phyloP scores from a whole-genome alignment of 1,140 invertebrate genomes.

The Pomacea maculata region DNA sequence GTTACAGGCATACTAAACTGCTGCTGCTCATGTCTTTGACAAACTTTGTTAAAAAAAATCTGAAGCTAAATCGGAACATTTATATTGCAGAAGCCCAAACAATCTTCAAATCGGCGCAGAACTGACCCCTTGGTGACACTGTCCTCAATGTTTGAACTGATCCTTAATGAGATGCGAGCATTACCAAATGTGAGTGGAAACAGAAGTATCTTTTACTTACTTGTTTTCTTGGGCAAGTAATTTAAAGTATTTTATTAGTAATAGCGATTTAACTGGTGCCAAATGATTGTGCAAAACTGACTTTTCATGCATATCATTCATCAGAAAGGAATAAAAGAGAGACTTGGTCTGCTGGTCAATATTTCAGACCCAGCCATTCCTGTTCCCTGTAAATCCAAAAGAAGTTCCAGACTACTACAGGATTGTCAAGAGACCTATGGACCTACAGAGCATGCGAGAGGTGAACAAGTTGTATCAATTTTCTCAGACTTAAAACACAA shows the following conservation, averaged over 20 bases:
- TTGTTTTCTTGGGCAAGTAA: neutral
- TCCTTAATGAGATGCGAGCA: constrained; percentile 92
- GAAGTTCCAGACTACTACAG: constrained; percentile 92
- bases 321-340: no score
- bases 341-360: constrained; percentile 1
- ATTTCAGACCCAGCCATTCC: constrained; percentile 79
- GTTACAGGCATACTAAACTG: neutral
- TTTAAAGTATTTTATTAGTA: neutral
- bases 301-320: no score
- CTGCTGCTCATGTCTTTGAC: neutral
- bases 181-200: constrained; percentile 79
- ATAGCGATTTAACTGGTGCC: no score
- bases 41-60: neutral
- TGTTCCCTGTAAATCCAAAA: constrained; percentile 94
- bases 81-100: constrained; percentile 73
- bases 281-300: no score
- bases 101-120: constrained; percentile 82
- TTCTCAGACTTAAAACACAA: neutral
- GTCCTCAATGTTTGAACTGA: constrained; percentile 89
- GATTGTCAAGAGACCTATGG: constrained; percentile 93
- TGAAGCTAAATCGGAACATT: neutral
- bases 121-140: constrained; percentile 97
- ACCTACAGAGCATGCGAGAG: constrained; percentile 94
- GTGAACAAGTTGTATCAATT: constrained; percentile 31
- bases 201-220: neutral